Base-by-base conservation (phyloP, 2,113 vertebrate species). In the Albula glossodonta region DNA sequence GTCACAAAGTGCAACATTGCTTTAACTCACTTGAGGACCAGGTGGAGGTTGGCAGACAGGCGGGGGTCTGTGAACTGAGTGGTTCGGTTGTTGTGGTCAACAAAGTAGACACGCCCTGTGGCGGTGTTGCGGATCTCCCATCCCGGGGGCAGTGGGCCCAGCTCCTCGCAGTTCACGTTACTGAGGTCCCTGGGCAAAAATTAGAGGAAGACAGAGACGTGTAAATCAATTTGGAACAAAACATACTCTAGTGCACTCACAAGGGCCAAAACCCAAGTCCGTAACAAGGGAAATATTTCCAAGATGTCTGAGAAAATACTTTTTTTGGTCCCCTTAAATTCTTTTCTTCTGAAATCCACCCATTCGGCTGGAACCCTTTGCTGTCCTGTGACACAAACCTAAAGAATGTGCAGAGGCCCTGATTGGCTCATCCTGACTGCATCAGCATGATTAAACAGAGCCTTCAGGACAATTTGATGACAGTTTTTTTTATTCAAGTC, bases 41-140 rank as follows among this genome's bases (percentile, higher is more conserved):
- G 94, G 94, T 99, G 98, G 88, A 99, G 95, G 94, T 99, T 99
- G 63, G 98, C 98, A 77, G 98, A 99, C 41, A 99, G 96, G 74
- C 98, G 96, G 17, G 98, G 98, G 91, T 99, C 98, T 63, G 98
- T 99, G 94, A 99, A 99, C 90, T 99, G 98, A 77, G 98, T 99
- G 81, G 98, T 99, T 87, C 98, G 96, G 95, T 99, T 99, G 97
- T 99, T 99, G 96, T 99, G 98, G 95, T 99, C 97, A 77, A 99
- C 98, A 89, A 99, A 99, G 96, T 99, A 99, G 94, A 99, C 98
- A 77, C 98, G 96, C 89, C 98, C 98, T 17, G 98, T 99, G 63
- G 98, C 98, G 0, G 98, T 99, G 94, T 98, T 99, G 85, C 98
- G 96, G 91, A 98, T 99, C 94, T 99, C 98, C 98, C 98, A 99